phyloP scores from a whole-genome alignment of 2,888 invertebrate species.

The Scrobipalpa costella region DNA sequence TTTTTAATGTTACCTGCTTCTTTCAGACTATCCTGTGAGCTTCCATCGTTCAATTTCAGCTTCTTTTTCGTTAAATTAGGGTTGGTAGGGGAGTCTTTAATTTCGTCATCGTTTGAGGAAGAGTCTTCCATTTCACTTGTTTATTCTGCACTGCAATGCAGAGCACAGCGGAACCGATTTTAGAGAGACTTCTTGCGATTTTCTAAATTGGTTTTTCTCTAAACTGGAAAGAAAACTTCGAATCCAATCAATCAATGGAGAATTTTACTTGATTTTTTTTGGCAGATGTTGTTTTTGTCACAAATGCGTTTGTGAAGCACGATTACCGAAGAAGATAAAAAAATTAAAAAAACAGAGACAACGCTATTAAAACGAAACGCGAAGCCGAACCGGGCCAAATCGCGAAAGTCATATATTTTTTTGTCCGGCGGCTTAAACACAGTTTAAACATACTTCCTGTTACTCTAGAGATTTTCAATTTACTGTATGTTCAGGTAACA shows the following conservation, averaged over 20 bases:
- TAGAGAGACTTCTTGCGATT: constrained; percentile 23
- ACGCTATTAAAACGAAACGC: not conserved
- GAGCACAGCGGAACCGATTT: constrained; percentile 22
- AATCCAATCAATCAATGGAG: constrained; percentile 41
- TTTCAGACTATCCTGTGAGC: constrained; percentile 68
- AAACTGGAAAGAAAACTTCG: constrained; percentile 25
- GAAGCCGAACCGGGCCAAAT: too few species aligned
- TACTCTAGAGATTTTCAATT: too few species aligned
- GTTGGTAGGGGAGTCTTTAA: constrained; percentile 55
- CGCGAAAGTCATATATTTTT: too few species aligned
- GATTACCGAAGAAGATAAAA: not conserved
- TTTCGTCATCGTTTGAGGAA: constrained; percentile 69
- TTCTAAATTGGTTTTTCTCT: constrained; percentile 22
- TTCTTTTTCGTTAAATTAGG: constrained; percentile 67
- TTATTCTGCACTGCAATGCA: constrained; percentile 21
- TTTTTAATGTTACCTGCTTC: constrained; percentile 53
- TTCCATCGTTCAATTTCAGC: constrained; percentile 72
- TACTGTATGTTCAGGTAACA: too few species aligned
- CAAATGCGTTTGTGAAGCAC: constrained; percentile 21
- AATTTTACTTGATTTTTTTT: constrained; percentile 47
- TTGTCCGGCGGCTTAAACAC: too few species aligned
- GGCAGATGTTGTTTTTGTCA: constrained; percentile 33
- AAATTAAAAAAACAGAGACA: not conserved
- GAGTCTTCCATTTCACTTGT: constrained; percentile 69
- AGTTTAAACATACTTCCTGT: too few species aligned